These are phyloP conservation scores for Protophormia terraenovae DNA, from an alignment of 2,888 invertebrate species.

Conservation along the genomic window DNA sequence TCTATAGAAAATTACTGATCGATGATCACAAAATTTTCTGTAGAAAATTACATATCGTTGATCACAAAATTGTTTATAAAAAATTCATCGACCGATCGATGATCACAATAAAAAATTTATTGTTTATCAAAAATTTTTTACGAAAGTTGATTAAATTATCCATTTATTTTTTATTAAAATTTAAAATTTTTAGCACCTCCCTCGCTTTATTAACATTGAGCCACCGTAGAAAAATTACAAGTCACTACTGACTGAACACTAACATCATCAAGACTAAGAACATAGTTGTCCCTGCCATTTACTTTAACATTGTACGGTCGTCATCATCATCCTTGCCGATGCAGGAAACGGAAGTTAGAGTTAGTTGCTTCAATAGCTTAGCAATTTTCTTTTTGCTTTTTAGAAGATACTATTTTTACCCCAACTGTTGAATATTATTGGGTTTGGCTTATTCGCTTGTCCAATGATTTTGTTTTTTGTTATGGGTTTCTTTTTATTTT, in stretches of 20 bases:
- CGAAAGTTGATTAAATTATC: too few relatives aligned
- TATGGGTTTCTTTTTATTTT: conserved; percentile 23
- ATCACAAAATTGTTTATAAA: too few relatives aligned
- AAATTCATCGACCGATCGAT: too few relatives aligned
- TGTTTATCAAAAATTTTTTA: too few relatives aligned
- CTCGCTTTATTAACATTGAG: conserved; percentile 23
- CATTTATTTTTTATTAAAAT: too few relatives aligned
- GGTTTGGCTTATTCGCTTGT: conserved; percentile 15
- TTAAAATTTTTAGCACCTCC: neutral
- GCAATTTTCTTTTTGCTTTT: conserved; percentile 43
- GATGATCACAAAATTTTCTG: too few relatives aligned
- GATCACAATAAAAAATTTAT: too few relatives aligned
- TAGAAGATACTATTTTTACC: neutral
- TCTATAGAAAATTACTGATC: too few relatives aligned
- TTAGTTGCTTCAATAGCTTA: conserved; percentile 68
- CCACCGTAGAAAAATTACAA: conserved; percentile 45
- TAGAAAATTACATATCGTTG: too few relatives aligned
- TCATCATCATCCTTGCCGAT: neutral
- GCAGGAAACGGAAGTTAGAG: conserved; percentile 70
- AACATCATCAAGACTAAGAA: neutral
- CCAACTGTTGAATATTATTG: conserved; percentile 46
- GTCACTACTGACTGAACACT: conserved; percentile 32
- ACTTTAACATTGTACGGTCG: conserved; percentile 1
- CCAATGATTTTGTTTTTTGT: conserved; percentile 50
- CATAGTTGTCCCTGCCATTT: conserved; percentile 10